Conservation (phyloP, 2,797 vertebrate genomes). For the Pygocentrus nattereri region DNA sequence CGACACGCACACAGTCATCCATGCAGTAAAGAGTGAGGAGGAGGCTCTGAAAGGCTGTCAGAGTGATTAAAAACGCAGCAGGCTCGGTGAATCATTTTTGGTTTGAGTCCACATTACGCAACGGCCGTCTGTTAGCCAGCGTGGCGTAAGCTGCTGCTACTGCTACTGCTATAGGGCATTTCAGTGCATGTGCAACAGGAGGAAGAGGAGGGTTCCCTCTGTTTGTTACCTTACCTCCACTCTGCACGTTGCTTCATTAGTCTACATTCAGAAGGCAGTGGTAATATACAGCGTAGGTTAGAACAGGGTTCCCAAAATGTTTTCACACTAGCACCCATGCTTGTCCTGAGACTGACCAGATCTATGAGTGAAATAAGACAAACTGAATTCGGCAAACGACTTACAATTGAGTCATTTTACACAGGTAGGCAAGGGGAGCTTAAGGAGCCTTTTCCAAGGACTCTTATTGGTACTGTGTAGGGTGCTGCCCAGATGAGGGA, state of each 20-base stretch:
- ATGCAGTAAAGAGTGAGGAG: slow-evolving; percentile 20
- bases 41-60: slow-evolving; percentile 17
- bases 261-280: not conserved
- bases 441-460: too few relatives aligned
- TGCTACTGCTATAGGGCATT: slow-evolving; percentile 27
- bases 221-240: not conserved
- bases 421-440: too few relatives aligned
- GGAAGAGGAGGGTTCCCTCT: slow-evolving; percentile 23
- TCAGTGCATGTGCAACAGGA: slow-evolving; percentile 20
- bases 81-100: slow-evolving; percentile 55
- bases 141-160: slow-evolving; percentile 49
- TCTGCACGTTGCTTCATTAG: not conserved
- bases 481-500: too few relatives aligned
- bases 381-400: too few relatives aligned
- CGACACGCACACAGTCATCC: not conserved
- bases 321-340: too few relatives aligned
- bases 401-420: too few relatives aligned
- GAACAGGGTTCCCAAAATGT: not conserved
- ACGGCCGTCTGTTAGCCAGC: slow-evolving; percentile 50
- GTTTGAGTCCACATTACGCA: slow-evolving; percentile 58
- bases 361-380: too few relatives aligned
- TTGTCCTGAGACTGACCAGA: too few relatives aligned
- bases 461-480: too few relatives aligned
- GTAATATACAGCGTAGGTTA: not conserved
- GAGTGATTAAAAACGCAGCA: slow-evolving; percentile 47